phyloP scores from a whole-genome alignment of 2,888 invertebrate species.

The Orthonevra nobilis region DNA sequence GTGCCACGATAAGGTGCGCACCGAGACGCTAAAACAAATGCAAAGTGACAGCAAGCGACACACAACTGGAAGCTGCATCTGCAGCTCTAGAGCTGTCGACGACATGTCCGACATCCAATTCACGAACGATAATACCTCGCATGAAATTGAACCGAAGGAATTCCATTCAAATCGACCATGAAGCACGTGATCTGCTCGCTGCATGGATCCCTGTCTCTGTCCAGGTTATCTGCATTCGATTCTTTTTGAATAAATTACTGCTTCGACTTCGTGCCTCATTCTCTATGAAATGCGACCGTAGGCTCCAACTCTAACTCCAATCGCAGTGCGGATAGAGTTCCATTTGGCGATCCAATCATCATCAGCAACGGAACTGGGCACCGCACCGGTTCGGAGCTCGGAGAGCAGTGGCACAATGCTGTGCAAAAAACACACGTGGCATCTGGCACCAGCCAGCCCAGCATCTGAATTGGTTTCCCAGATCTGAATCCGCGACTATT shows the following conservation, averaged over 20 bases:
- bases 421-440: conserved; percentile 21
- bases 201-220: conserved; percentile 51
- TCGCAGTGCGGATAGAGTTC: conserved; percentile 48
- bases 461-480: conserved; percentile 1
- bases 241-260: conserved; percentile 59
- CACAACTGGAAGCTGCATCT: conserved; percentile 9
- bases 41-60: conserved; percentile 22
- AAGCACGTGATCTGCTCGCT: conserved; percentile 56
- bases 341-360: conserved; percentile 58
- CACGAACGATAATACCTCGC: conserved; percentile 35
- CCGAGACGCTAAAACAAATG: neutral
- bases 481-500: conserved; percentile 12
- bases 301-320: conserved; percentile 52
- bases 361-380: conserved; percentile 12
- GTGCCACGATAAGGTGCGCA: conserved; percentile 46
- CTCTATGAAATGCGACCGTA: conserved; percentile 26
- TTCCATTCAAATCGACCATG: conserved; percentile 56
- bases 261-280: conserved; percentile 19
- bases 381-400: neutral
- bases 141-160: conserved; percentile 58
- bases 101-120: conserved; percentile 53
- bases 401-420: conserved; percentile 3
- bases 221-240: conserved; percentile 53
- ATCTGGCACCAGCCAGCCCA: no score
- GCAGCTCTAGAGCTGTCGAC: conserved; percentile 4